Evolutionary conservation across 2,888 invertebrate genomes (phyloP), one percentile per base, ranked within the genome.

Genomic region (Scaeva pyrastri): DNA sequence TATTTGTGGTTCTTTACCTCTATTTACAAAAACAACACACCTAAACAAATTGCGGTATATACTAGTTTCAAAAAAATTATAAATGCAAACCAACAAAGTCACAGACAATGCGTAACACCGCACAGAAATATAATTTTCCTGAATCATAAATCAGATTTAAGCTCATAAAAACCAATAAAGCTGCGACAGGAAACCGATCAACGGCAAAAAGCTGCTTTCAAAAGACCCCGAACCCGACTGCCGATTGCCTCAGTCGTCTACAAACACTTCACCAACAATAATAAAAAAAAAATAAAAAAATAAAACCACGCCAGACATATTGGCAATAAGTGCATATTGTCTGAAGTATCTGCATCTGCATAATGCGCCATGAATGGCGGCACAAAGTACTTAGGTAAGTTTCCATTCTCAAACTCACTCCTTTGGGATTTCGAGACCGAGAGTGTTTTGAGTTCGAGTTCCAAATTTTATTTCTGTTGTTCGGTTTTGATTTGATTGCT

Each of bases 131-230:
- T 56, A 48, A 56, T 74, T 84, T 84, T 84, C 79, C 83, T 78
- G 83, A 43, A 64, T 74, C 79, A 79, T 84, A 84, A 84, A 78
- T 84, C 83, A 84, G 74, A 45, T 71, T 84, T 84, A 75, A 66
- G 75, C 84, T 84, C 79, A 84, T 80, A 84, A 84, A 79, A 79
- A 71, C 66, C 58, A 71, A 75, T 79, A 75, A 79, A 84, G 58
- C 58, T 45, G 2, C 56, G 58, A 73, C 52, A 55, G 62, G 21
- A 52, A 68, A 68, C 60, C 11, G 55, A 48, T 48, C 76, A 39
- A 76, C 16, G n/a, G 31, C 23, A 36, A 79, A 72, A 79, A 52
- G 36, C 73, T 66, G 39, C 11, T 48, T 62, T 52, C 68, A 68
- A 39, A 58, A 62, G 68, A 41, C n/a, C 55, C 16, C 45, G n/a